Base-by-base conservation (phyloP, 2,888 invertebrate species). In the Quadroppia sp. region DNA sequence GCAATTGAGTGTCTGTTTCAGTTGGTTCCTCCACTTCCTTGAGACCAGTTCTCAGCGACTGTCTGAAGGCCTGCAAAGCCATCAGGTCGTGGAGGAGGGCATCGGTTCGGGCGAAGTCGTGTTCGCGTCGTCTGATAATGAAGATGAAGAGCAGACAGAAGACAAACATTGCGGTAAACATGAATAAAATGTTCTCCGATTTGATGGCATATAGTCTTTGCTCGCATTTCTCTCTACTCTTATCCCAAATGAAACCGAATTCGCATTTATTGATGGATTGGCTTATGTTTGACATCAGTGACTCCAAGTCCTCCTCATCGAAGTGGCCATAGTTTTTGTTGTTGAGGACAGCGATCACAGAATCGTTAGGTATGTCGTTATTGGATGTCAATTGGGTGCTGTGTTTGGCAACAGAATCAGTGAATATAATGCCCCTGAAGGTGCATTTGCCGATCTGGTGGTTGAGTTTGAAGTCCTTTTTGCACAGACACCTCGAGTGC, bases 31-130 rank as follows among this genome's bases (percentile, higher is more conserved):
- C 42, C 15, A 4, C 15, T 40, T 67, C 40, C 13, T 67, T 67
- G 4, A 4, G n/a, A 20, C 23, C 42, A 6, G 67, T 67, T 11
- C 32, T 20, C 3, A 67, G 11, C 11, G 67, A 40, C 15, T 40
- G 32, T 67, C 59, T 17, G 59, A 67, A 40, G 20, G n/a, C 42
- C 42, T 40, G 67, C 23, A 67, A 40, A 23, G 67, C 23, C 67
- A 67, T 67, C 42, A 67, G 13, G 13, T 67, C 67, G 11, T 67
- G 42, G 20, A 40, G 32, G n/a, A 67, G 42, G 1, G 36, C 67
- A 23, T 40, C 67, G 40, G 20, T 23, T 3, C 42, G 40, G 2
- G 15, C 32, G 40, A 67, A 67, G 13, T 67, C 42, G 4, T 36
- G 42, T 40, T 40, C 67, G 1, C 42, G 30, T 40, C 42, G 40